Base-by-base conservation (phyloP, 2,113 vertebrate genomes). In the Chionomys nivalis region DNA sequence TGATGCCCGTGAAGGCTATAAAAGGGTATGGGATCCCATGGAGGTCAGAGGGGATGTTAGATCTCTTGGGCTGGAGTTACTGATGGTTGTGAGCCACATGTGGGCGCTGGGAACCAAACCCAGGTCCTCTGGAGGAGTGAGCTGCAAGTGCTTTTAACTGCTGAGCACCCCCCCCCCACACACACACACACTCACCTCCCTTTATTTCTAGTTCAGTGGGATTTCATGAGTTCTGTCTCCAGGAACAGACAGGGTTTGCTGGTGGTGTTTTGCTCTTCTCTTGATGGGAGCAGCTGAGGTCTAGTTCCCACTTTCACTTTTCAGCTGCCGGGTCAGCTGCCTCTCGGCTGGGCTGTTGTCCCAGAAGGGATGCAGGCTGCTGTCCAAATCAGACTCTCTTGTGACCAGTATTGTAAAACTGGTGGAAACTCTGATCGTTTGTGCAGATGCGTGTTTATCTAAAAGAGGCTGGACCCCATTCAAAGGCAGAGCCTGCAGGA, bases 391-490 rank as follows among this genome's bases (percentile, higher is more conserved):
- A 36, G 87, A 96, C 31, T 96, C 31, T 96, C 96, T 96, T 26
- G 88, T 94, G 95, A 91, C 89, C 79, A 10, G 49, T 93, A n/a
- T 93, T 96, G 94, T 96, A 89, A 90, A 97, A 95, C 86, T 89
- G 96, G 79, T 97, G 98, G 98, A 98, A 98, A 97, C 86, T 97
- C 96, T 98, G 96, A 97, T 95, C 66, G 61, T 91, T 93, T 96
- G 91, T 96, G 88, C 96, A 97, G 96, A 97, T 98, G 94, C 8
- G 1, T 97, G 96, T 98, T 97, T 97, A 96, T 97, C 95, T 95
- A 83, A 83, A 90, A 85, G 94, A 93, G 47, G 33, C 97, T 98
- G 97, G 95, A 70, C 36, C 31, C 55, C 10, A 55, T 97, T 97
- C 96, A 94, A 96, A 94, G 78, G 96, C 89, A 94, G 94, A 93